phyloP scores from a whole-genome alignment of 2,797 vertebrate genomes.

The Champsocephalus esox region DNA sequence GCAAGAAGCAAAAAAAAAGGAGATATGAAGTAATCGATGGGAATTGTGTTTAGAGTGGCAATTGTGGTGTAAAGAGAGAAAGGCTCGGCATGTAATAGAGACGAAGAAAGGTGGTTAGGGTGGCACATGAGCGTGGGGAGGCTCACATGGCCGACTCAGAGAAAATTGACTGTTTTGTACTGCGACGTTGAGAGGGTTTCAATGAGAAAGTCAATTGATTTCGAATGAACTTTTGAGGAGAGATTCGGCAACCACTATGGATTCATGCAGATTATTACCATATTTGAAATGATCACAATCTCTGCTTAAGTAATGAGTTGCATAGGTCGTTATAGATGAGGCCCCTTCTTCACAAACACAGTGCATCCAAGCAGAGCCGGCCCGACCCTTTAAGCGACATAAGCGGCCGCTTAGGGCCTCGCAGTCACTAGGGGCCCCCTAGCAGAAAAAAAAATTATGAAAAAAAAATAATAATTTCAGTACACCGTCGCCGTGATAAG shows the following conservation, averaged over 20 bases:
- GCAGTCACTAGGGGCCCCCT: too few relatives aligned
- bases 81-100: slow-evolving; percentile 58
- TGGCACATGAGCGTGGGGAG: slow-evolving; percentile 33
- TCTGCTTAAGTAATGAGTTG: slow-evolving; percentile 26
- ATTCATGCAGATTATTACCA: slow-evolving; percentile 41
- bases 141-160: slow-evolving; percentile 17
- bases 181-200: slow-evolving; percentile 42
- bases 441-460: too few relatives aligned
- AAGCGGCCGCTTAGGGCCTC: too few relatives aligned
- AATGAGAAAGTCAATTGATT: slow-evolving; percentile 58
- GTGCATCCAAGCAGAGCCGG: slow-evolving; percentile 24
- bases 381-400: too few relatives aligned
- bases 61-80: slow-evolving; percentile 55
- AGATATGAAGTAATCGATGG: slow-evolving; percentile 60
- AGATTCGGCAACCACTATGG: background rate
- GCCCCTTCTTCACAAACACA: background rate
- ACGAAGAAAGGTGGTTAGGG: slow-evolving; percentile 43
- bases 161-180: slow-evolving; percentile 64
- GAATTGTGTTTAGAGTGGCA: slow-evolving; percentile 58
- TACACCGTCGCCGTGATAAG: too few relatives aligned
- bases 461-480: too few relatives aligned
- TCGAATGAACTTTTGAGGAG: slow-evolving; percentile 40
- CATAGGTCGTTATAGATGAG: background rate
- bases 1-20: slow-evolving; percentile 36
- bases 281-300: slow-evolving; percentile 50